Conservation (phyloP, 1,140 invertebrate genomes). For the Vanessa atalanta region DNA sequence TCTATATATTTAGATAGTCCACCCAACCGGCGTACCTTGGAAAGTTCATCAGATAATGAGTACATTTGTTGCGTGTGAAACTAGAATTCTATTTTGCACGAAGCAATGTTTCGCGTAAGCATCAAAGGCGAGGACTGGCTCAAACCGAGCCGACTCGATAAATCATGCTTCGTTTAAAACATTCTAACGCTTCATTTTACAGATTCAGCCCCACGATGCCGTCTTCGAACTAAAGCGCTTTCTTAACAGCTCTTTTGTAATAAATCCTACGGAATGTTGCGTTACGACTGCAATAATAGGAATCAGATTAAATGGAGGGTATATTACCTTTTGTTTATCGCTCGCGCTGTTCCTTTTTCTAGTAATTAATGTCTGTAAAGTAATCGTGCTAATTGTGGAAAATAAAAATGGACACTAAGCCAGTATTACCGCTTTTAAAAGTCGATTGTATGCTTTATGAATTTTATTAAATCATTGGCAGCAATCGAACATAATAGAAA, state of each 20-base stretch:
- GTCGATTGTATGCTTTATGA: neutral
- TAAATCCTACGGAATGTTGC: conserved; percentile 71
- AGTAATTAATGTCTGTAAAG: conserved; percentile 63
- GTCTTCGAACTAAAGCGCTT: conserved; percentile 53
- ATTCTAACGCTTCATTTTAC: conserved; percentile 70
- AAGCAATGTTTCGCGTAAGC: conserved; percentile 68
- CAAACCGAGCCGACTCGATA: conserved; percentile 63
- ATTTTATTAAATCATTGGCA: neutral
- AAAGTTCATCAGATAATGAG: conserved; percentile 76
- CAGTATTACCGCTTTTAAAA: conserved; percentile 1
- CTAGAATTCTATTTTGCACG: conserved; percentile 78
- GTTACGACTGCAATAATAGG: conserved; percentile 72
- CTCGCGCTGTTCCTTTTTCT: conserved; percentile 49
- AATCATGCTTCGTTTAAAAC: conserved; percentile 73
- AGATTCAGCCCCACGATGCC: conserved; percentile 61
- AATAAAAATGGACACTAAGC: conserved; percentile 18
- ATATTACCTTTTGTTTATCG: conserved; percentile 69
- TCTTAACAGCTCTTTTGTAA: conserved; percentile 73
- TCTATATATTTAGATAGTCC: conserved; percentile 40
- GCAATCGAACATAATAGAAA: no score
- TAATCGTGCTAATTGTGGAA: conserved; percentile 39
- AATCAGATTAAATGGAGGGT: conserved; percentile 71
- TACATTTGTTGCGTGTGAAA: conserved; percentile 80
- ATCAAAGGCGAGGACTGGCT: conserved; percentile 63
- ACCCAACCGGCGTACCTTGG: conserved; percentile 36